These are phyloP conservation scores for Hydrozoanthus tunicans DNA, from an alignment of 64 coral and sea anemone genomes.

Conservation along the genomic window DNA sequence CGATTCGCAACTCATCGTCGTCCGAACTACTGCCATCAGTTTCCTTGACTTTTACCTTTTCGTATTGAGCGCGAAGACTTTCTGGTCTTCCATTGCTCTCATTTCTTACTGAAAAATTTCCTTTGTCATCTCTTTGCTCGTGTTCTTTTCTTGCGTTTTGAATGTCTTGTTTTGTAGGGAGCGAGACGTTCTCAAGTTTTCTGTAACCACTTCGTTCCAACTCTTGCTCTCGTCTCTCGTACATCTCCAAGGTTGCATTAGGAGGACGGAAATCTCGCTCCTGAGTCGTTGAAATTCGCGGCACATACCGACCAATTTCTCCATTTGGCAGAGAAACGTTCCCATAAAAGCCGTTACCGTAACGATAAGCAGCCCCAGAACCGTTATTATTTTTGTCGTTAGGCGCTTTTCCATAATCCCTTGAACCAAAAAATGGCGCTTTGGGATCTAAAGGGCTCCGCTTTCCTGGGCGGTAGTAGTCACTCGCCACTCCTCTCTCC, in stretches of 20 bases:
- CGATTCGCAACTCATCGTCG: constrained; percentile 46
- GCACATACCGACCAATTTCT: constrained; percentile 60
- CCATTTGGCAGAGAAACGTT: constrained; percentile 36
- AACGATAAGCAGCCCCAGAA: constrained; percentile 33
- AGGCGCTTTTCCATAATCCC: constrained; percentile 50
- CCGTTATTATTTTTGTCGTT: constrained; percentile 86
- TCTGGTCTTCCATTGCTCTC: constrained; percentile 43
- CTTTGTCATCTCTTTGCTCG: constrained; percentile 52
- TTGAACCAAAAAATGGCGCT: background rate
- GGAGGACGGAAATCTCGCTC: constrained; percentile 85
- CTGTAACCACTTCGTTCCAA: constrained; percentile 71
- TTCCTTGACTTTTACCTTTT: constrained; percentile 48
- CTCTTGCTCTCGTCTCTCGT: constrained; percentile 82
- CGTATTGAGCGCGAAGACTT: constrained; percentile 41
- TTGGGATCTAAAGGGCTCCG: constrained; percentile 29
- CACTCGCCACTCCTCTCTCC: constrained; percentile 9
- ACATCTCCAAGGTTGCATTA: constrained; percentile 87
- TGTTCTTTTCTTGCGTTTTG: constrained; percentile 46
- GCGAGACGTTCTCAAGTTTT: constrained; percentile 33
- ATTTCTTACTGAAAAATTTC: constrained; percentile 3
- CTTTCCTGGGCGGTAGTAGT: constrained; percentile 35
- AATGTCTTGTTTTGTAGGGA: constrained; percentile 50
- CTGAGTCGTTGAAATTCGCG: constrained; percentile 51
- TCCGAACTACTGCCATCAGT: constrained; percentile 53
- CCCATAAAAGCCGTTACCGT: constrained; percentile 27